Conservation (phyloP, 2,113 vertebrate species). For the Cololabis saira region DNA sequence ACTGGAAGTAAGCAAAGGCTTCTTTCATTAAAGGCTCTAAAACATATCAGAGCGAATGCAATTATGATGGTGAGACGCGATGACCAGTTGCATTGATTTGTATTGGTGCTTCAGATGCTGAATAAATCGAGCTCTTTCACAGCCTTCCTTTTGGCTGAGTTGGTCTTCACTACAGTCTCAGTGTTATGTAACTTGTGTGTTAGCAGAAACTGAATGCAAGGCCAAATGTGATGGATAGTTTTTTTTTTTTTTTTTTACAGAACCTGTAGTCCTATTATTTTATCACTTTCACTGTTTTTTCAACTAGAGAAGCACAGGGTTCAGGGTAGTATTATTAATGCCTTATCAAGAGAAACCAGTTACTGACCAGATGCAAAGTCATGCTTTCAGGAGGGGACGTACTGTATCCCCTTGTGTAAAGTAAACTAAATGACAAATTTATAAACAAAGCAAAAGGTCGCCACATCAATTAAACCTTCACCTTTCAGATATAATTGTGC, state of each 20-base stretch:
- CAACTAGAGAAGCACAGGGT: background rate
- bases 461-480: slow-evolving; percentile 47
- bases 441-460: slow-evolving; percentile 53
- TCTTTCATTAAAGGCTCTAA: slow-evolving; percentile 46
- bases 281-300: background rate
- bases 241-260: background rate
- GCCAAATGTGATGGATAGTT: slow-evolving; percentile 5
- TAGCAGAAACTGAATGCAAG: slow-evolving; percentile 27
- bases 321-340: background rate
- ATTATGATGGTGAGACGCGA: slow-evolving; percentile 57
- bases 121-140: slow-evolving; percentile 40
- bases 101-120: slow-evolving; percentile 50
- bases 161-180: slow-evolving; percentile 16
- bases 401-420: background rate
- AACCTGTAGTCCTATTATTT: background rate
- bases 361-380: background rate
- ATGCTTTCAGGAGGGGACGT: background rate
- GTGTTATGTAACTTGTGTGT: slow-evolving; percentile 62
- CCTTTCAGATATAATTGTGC: slow-evolving; percentile 58
- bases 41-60: slow-evolving; percentile 66
- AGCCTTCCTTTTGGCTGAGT: slow-evolving; percentile 45
- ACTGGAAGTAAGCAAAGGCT: slow-evolving; percentile 48
- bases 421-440: slow-evolving; percentile 34
- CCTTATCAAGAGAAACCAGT: background rate
- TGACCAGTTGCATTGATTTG: slow-evolving; percentile 39